Base-by-base conservation (phyloP, 2,797 vertebrate species). In the Acipenser ruthenus region DNA sequence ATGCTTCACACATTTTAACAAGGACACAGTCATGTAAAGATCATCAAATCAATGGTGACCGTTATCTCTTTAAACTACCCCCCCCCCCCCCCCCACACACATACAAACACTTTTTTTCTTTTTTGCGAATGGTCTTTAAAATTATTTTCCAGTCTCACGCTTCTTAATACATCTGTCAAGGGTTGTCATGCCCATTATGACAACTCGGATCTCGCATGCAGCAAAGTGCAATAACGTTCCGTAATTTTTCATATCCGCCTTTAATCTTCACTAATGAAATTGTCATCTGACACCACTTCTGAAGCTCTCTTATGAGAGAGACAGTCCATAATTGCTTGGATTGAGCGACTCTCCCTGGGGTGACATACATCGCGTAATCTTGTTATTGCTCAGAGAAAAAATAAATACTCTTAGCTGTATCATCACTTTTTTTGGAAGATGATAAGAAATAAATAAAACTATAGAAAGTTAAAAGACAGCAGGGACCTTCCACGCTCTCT, bases 261-360 rank as follows among this genome's bases (percentile, higher is more conserved):
- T 74, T 80, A 80, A 87, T 88, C 84, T 84, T 76, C 74, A 77
- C 83, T 85, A 87, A 91, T 88, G 79, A 88, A 89, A 88, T 82
- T 82, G 83, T 85, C 80, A 83, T 82, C 80, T 77, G 80, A 87
- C 79, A 81, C 74, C 50, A 71, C 69, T 70, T 77, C 76, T 82
- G 78, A 74, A 75, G 79, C 77, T 68, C 67, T 74, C 65, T 64
- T 48, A 68, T 67, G 72, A 75, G 83, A 78, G 75, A 76, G 77
- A 78, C 76, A 70, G 67, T 76, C 69, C 76, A 77, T 86, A 86
- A 86, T 86, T 84, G 83, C 76, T 71, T 77, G 78, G 76, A 77
- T 73, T 67, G 70, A 78, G 75, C 70, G 60, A 63, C 53, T 67
- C 71, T 79, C 87, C 80, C 82, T 60, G 65, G 78, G 82, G 84